Evolutionary conservation across 64 coral and sea anemone species (phyloP), one percentile per base, ranked within the genome.

Genomic region (Dendrophyllia cribrosa): DNA sequence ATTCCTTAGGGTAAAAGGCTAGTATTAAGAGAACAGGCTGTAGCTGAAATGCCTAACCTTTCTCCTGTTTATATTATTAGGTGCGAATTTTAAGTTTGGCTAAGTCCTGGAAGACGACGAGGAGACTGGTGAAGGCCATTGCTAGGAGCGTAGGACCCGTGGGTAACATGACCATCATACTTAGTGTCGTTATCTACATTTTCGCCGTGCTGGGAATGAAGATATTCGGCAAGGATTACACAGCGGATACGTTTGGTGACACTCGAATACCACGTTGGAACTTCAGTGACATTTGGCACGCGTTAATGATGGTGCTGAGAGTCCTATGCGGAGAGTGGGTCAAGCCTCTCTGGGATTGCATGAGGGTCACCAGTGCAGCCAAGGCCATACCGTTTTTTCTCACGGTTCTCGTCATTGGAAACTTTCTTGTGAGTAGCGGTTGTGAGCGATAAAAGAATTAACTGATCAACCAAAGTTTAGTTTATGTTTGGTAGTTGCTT

Each of bases 311-410:
- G 87, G 79, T 96, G 4, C 93, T 96, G 51, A 51, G 95, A 89
- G 84, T 93, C 26, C 62, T 96, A 47, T 90, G 91, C 10, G 95
- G 95, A 10, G 95, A 96, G 60, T 96, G 95, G 95, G 93, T 96
- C 25, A 63, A 96, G 43, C 95, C 95, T 67, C 75, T 96, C 51
- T 96, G 95, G 95, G 86, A 59, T n/a, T 96, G 94, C 51, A 96
- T 96, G 94, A 96, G 88, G 59, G 94, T 85, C 9, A 96, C 72
- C 2, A 92, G 72, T 45, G 51, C 85, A 3, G 62, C 68, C 1
- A 86, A 60, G n/a, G 89, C 70, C 9, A 81, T 88, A 50, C 58
- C 92, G 56, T 92, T 92, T 63, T 96, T 96, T 70, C 44, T 96
- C 24, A 75, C 90, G 12, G 76, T 90, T 2, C 91, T 96, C 25